Evolutionary conservation across 2,113 vertebrate species (phyloP), one percentile per base, ranked within the genome.

Genomic region (Pelecanoides urinatrix): DNA sequence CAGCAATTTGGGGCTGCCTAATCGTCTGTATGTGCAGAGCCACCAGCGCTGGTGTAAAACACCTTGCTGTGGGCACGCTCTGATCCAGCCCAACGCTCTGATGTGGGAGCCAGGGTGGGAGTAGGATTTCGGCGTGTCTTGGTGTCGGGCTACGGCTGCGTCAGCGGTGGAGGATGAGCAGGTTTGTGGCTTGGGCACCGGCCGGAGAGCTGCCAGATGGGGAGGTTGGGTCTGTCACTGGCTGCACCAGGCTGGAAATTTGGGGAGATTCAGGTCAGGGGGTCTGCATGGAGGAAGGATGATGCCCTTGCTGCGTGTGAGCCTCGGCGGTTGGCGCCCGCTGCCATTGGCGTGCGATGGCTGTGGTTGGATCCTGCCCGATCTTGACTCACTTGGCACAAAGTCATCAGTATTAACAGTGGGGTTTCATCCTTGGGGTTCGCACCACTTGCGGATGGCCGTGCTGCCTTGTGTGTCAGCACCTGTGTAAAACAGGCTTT

Each of bases 391-490:
- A 1, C 38, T 81, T 62, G 86, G 66, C 47, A 62, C 11, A 2
- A 17, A 75, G 9, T 55, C 47, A 9, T 70, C 9, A 0, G 27
- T 21, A 19, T 85, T 34, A 56, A 2, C 11, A 3, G 73, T 3
- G 66, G 44, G 18, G 23, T 78, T 95, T 75, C 17, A 3, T 78
- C 58, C 53, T 4, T 11, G 53, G 66, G 56, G 27, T 75, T 44
- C 7, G 0, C 27, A 3, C 9, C 0, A 1, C 66, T 73, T 7
- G 2, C 3, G 2, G 29, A 4, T 2, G 1, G 53, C 42, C 1
- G 0, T 1, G 5, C 61, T 58, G 79, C 62, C 45, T 66, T 11
- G 0, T 47, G 32, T 0, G 0, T 19, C 0, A 6, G 34, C 2
- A 13, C 52, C 27, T 16, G 9, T 44, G 55, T 78, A 77, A 62